Evolutionary conservation across 1,140 invertebrate genomes (phyloP), one percentile per base, ranked within the genome.

Genomic region (Drosophila persimilis): DNA sequence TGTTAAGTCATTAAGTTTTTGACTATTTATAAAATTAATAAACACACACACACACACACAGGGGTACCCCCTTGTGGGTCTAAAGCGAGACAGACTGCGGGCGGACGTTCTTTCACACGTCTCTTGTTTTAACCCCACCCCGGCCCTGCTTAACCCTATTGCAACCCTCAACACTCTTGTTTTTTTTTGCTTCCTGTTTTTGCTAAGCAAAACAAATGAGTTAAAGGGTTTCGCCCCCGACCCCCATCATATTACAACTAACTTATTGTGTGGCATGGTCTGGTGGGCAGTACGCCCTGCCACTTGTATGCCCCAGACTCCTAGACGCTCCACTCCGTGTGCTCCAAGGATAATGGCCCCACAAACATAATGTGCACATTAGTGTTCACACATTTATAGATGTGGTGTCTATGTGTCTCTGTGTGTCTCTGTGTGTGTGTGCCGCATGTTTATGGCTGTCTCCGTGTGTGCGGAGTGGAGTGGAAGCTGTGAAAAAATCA

Each of bases 351-450:
- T 86, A 86, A 86, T 86, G 83, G 83, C 78, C 79, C 74, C 79
- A 13, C 35, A 39, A 86, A 88, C 83, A 88, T 86, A 86, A 86
- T 86, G 83, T 86, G 83, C 83, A 86, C 83, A 86, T 86, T 86
- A 86, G 83, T 86, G 83, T 86, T 86, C 83, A 81, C 83, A 86
- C 83, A 88, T 88, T 86, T 86, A 88, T 86, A 86, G 83, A 88
- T 77, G 66, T 77, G 66, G 35, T 74, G 58, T 71, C 64, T 74
- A 59, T 73, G 74, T 67, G 58, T 61, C 51, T 59, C 50, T 60
- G 77, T 80, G 73, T 52, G 45, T 67, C 29, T 54, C n/a, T 74
- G 41, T 63, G 35, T 60, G 77, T 80, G 26, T 54, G 51, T 66
- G 66, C 64, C 53, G 57, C 70, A 86, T 88, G 81, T 86, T 86